phyloP scores from a whole-genome alignment of 2,113 vertebrate species.

The Beaufortia kweichowensis region DNA sequence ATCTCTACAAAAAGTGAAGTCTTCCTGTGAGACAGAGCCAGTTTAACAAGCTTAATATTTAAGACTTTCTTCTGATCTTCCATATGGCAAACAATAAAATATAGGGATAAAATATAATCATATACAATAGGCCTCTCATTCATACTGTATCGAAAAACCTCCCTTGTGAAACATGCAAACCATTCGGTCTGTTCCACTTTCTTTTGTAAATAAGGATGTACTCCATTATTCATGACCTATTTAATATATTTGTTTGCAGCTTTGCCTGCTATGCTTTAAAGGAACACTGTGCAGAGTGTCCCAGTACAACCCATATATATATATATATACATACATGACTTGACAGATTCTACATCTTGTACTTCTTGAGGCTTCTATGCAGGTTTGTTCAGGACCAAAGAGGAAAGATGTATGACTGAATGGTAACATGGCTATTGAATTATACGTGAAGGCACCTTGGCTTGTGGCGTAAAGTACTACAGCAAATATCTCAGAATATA shows the following conservation, averaged over 20 bases:
- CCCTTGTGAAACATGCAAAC: not conserved
- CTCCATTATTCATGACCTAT: slow-evolving; percentile 21
- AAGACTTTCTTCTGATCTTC: not conserved
- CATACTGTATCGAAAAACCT: not conserved
- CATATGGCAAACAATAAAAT: slow-evolving; percentile 12
- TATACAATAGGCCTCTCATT: not conserved
- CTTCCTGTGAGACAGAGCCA: not conserved
- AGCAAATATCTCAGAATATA: slow-evolving; percentile 14
- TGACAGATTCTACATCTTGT: no score
- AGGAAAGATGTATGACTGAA: slow-evolving; percentile 11
- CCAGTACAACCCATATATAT: no score
- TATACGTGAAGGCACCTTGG: not conserved
- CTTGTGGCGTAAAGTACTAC: slow-evolving; percentile 9
- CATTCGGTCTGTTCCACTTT: not conserved
- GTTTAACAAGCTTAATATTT: slow-evolving; percentile 14
- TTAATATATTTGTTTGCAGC: slow-evolving; percentile 21
- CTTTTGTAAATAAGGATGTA: not conserved
- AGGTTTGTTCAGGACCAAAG: not conserved
- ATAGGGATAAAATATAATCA: slow-evolving; percentile 5
- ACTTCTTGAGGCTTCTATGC: no score
- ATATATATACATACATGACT: no score
- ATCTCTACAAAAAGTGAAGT: not conserved
- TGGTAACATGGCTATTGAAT: not conserved
- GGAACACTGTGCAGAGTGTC: not conserved
- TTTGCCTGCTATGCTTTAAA: not conserved